Base-by-base conservation (phyloP, 2,113 vertebrate genomes). In the Hemibagrus wyckioides region DNA sequence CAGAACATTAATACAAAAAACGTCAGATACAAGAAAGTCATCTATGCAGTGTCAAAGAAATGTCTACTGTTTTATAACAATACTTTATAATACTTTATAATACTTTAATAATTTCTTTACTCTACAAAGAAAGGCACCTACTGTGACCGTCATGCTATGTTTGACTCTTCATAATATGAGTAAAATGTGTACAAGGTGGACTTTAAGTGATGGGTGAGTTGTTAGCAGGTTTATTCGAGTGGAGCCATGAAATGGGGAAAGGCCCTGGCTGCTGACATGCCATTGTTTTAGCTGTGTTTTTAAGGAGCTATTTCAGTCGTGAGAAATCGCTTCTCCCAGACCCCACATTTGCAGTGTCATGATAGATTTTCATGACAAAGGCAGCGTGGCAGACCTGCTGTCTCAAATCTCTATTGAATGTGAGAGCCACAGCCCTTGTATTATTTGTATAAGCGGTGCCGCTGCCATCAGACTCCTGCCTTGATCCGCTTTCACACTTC, bases 321-420 rank as follows among this genome's bases (percentile, higher is more conserved):
- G 90, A 90, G 89, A 92, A 90, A 90, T 80, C 69, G 48, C 63
- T 91, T 88, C 77, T 69, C 89, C 65, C 50, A 59, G 79, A 83
- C 76, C 82, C 21, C 54, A 86, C 89, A 59, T 92, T 91, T 92
- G 86, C 87, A 85, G 82, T 85, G 89, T 91, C 88, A 91, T 87
- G 89, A 86, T 82, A 44, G 85, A 91, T 93, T 92, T 91, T 85
- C 88, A 90, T 87, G 89, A 91, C 87, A 92, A 92, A 92, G 84
- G 44, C 71, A 33, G 33, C 86, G 88, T 90, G 88, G 75, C 36
- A 59, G 80, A 44, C 86, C 86, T 85, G 86, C 84, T 84, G 90
- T 88, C 50, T 88, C 85, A 86, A 77, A 89, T 84, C 79, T 80
- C 67, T 84, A 48, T 86, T 82, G 84, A 82, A 79, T 71, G 61